Evolutionary conservation across 2,888 invertebrate species (phyloP).

Genomic region (Tanytarsus gracilentus): DNA sequence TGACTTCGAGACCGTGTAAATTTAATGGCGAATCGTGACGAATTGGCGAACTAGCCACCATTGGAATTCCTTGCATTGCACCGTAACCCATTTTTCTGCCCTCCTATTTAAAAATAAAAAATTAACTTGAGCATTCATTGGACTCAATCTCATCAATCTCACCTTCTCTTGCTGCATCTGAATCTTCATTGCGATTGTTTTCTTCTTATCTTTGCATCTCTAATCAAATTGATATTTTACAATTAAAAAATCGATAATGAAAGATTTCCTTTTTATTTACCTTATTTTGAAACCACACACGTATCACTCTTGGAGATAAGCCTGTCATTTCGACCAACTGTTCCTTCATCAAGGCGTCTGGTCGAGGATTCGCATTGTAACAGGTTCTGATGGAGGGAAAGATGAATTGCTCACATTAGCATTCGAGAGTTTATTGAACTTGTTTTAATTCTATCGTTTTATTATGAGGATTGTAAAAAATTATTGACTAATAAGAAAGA

Average conservation of each 20-base stretch:
- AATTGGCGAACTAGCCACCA: slow-evolving; percentile 93
- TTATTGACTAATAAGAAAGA: too few species aligned
- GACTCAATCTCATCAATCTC: slow-evolving; percentile 36
- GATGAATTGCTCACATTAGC: background rate
- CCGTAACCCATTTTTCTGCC: slow-evolving; percentile 89
- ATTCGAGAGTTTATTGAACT: too few species aligned
- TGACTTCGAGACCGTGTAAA: slow-evolving; percentile 75
- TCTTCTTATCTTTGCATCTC: slow-evolving; percentile 95
- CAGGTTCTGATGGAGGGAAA: slow-evolving; percentile 57
- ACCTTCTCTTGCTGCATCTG: slow-evolving; percentile 98
- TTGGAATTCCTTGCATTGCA: slow-evolving; percentile 92
- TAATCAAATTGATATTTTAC: too few species aligned
- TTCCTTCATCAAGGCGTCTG: slow-evolving; percentile 98
- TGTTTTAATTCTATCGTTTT: background rate
- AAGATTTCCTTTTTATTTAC: too few species aligned
- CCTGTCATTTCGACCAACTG: slow-evolving; percentile 99
- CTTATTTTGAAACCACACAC: slow-evolving; percentile 99
- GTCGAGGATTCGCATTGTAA: slow-evolving; percentile 95
- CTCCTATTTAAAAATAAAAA: slow-evolving; percentile 53
- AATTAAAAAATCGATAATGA: too few species aligned
- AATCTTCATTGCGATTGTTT: slow-evolving; percentile 92
- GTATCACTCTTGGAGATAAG: slow-evolving; percentile 91
- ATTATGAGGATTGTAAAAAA: background rate
- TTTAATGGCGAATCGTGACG: slow-evolving; percentile 81
- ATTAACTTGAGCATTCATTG: background rate